Base-by-base conservation (phyloP, 2,888 invertebrate genomes). In the Portevinia maculata region DNA sequence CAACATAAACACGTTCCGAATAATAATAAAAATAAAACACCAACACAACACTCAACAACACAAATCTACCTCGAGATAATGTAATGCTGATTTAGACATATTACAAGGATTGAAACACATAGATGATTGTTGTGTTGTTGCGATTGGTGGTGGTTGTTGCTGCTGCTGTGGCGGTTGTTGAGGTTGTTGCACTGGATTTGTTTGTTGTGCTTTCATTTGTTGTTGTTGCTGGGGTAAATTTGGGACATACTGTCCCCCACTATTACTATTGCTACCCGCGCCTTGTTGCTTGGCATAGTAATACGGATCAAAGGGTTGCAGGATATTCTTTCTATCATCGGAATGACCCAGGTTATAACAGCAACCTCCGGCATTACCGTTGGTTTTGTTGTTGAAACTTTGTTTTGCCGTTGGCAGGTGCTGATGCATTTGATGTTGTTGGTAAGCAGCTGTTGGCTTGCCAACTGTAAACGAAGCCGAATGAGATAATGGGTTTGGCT, bases 1-100 rank as follows among this genome's bases (percentile, higher is more conserved):
- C 59, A 64, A 62, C 39, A 32, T n/a, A 37, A 50, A 70, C 13
- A 41, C 28, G 34, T 32, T 30, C 17, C 6, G 48, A 5, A 41
- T 44, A 46, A 39, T 24, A 52, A 70, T 39, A 84, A n/a, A 62
- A 73, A 37, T 8, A 69, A 69, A 69, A 67, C 57, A 55, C 48
- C 32, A 15, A 81, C 32, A 62, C 37, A 73, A 53, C 69, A 79
- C 28, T 21, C 64, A 75, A 39, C 39, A 24, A 69, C 46, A 71
- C 34, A 44, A 87, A 88, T 90, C 90, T 90, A 90, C 90, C 90
- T 90, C 90, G 87, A 87, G 87, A 86, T 87, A 90, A 86, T 89
- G 89, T 84, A 88, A 85, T 78, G 87, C 87, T 78, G 90, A 89
- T 85, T 89, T 88, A 73, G 90, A 89, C 90, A 90, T 89, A 88